These are phyloP conservation scores for Otolemur garnettii DNA, from an alignment of 2,113 vertebrate species.

Conservation along the genomic window DNA sequence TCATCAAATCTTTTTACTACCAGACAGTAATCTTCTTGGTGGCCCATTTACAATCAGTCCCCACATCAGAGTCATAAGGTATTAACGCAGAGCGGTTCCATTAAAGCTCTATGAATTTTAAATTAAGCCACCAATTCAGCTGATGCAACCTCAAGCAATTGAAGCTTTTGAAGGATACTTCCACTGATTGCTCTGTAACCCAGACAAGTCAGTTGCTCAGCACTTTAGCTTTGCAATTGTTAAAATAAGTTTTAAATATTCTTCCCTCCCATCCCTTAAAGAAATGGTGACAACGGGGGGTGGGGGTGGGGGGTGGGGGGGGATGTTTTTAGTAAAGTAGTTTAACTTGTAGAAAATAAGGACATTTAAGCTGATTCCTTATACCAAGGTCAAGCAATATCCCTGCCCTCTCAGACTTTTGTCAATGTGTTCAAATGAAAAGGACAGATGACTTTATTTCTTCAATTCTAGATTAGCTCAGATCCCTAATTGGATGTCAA, in stretches of 20 bases:
- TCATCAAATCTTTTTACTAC: neutral
- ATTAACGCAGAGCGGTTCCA: constrained; percentile 11
- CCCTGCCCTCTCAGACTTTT: neutral
- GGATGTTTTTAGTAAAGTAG: neutral
- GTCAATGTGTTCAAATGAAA: neutral
- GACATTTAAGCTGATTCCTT: neutral
- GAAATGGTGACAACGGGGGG: neutral
- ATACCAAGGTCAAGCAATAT: neutral
- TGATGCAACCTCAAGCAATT: constrained; percentile 21
- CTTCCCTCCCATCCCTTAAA: neutral
- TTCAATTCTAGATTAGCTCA: neutral
- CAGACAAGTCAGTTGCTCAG: neutral
- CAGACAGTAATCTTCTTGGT: neutral
- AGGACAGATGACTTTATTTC: neutral
- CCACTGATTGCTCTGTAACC: constrained; percentile 7
- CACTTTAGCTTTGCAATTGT: constrained; percentile 27
- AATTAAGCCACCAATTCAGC: constrained; percentile 51
- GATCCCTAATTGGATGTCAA: neutral
- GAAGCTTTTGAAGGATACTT: neutral
- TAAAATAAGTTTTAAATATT: constrained; percentile 29
- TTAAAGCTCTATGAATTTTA: constrained; percentile 18
- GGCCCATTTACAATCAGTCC: constrained; percentile 38
- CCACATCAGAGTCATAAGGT: neutral
- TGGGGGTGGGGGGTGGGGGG: no score
- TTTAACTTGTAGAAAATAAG: constrained; percentile 33